These are phyloP conservation scores for Sakesphorus luctuosus DNA, from an alignment of 2,113 vertebrate species.

Conservation along the genomic window DNA sequence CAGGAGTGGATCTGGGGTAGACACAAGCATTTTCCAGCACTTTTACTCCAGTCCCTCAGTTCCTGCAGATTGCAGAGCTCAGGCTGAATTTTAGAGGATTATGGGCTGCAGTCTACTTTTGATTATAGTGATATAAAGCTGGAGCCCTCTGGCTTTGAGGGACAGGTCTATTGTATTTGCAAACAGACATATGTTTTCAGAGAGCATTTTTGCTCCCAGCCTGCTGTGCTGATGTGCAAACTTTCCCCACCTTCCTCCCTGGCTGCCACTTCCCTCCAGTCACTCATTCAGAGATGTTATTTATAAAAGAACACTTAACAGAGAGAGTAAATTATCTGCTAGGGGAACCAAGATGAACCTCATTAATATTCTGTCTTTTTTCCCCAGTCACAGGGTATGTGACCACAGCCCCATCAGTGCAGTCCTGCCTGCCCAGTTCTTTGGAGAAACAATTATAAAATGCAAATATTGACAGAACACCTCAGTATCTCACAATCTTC, in stretches of 20 bases:
- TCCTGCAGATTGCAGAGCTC: not conserved
- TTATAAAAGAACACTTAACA: conserved; percentile 22
- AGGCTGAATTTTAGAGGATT: conserved; percentile 12
- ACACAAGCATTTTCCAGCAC: not conserved
- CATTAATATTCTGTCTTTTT: conserved; percentile 48
- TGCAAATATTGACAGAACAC: conserved; percentile 58
- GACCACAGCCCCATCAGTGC: not conserved
- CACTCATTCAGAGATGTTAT: not conserved
- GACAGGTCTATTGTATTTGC: conserved; percentile 1
- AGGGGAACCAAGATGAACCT: not conserved
- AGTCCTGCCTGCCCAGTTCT: not conserved
- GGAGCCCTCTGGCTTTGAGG: conserved; percentile 14
- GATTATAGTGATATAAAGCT: not conserved
- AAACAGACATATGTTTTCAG: not conserved
- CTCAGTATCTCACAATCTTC: conserved; percentile 18
- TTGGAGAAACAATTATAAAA: conserved; percentile 68
- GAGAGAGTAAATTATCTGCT: not conserved
- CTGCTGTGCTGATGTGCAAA: not conserved
- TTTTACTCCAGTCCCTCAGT: not conserved
- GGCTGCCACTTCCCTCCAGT: not conserved
- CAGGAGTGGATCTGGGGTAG: not conserved
- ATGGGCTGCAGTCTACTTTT: not conserved
- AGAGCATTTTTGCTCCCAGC: not conserved
- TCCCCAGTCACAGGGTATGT: not conserved
- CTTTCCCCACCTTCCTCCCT: not conserved